These are phyloP conservation scores for Sesia apiformis DNA, from an alignment of 2,888 invertebrate genomes.

Conservation along the genomic window DNA sequence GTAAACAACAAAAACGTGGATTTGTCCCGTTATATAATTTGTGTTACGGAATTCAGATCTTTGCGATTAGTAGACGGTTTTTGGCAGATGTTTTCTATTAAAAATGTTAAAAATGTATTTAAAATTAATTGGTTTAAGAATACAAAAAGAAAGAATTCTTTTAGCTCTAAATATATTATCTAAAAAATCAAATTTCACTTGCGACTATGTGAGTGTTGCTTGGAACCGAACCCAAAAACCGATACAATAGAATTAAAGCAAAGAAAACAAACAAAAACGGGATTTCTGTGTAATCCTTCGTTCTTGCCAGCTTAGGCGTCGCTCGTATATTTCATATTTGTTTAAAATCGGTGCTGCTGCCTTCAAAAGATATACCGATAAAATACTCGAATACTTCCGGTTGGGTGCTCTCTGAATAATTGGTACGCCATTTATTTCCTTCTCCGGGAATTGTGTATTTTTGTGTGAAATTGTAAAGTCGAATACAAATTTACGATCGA, in stretches of 20 bases:
- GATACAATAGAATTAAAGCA: conserved; percentile 51
- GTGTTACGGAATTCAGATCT: too few species aligned
- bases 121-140: too few species aligned
- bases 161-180: too few species aligned
- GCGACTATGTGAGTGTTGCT: not conserved
- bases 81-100: too few species aligned
- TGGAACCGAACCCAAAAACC: conserved; percentile 7
- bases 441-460: conserved; percentile 38
- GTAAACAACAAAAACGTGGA: conserved; percentile 20
- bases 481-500: conserved; percentile 53
- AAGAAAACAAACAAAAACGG: conserved; percentile 74
- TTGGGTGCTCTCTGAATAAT: conserved; percentile 55
- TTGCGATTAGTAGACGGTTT: too few species aligned
- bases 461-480: conserved; percentile 48
- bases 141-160: too few species aligned
- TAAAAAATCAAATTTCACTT: too few species aligned
- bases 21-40: not conserved
- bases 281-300: conserved; percentile 65
- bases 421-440: conserved; percentile 64
- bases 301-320: conserved; percentile 54
- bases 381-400: conserved; percentile 67
- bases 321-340: conserved; percentile 56
- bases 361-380: conserved; percentile 49
- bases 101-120: too few species aligned
- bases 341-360: conserved; percentile 50